These are phyloP conservation scores for Drosophila nr. medialis DNA, from an alignment of 2,888 invertebrate genomes.

Conservation along the genomic window DNA sequence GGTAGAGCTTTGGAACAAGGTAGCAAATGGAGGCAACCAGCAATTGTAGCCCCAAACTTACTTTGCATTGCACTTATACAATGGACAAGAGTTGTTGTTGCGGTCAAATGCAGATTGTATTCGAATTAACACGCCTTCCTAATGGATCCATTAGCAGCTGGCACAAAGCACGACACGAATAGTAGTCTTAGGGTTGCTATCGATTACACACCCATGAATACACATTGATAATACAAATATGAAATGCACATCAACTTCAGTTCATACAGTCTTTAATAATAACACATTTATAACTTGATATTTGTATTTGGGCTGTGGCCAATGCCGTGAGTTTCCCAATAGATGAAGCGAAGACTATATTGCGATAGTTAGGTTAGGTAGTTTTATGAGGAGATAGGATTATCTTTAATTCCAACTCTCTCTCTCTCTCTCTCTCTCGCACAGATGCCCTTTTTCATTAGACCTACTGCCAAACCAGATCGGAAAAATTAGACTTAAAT, in stretches of 20 bases:
- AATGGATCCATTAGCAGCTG: not conserved
- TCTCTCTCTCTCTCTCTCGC: not conserved
- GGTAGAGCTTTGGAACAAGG: not conserved
- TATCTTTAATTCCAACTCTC: not conserved
- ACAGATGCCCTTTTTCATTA: not conserved
- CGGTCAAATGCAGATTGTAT: constrained; percentile 7
- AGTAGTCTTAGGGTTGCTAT: not conserved
- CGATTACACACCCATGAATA: not conserved
- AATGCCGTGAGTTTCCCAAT: not conserved
- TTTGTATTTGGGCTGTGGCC: not conserved
- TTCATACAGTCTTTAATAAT: not conserved
- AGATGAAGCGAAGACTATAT: not conserved
- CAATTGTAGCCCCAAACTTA: constrained; percentile 2
- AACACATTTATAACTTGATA: not conserved
- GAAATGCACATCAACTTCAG: not conserved
- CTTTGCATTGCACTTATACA: constrained; percentile 12
- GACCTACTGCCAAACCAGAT: not conserved
- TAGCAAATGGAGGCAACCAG: constrained; percentile 22
- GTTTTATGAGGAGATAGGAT: not conserved
- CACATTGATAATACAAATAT: not conserved
- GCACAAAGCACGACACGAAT: not conserved
- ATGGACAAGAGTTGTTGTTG: constrained; percentile 2
- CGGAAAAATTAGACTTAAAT: not conserved
- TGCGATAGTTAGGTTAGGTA: not conserved
- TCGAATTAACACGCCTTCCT: not conserved